These are phyloP conservation scores for Dermolepida albohirtum DNA, from an alignment of 2,888 invertebrate species.

Conservation along the genomic window DNA sequence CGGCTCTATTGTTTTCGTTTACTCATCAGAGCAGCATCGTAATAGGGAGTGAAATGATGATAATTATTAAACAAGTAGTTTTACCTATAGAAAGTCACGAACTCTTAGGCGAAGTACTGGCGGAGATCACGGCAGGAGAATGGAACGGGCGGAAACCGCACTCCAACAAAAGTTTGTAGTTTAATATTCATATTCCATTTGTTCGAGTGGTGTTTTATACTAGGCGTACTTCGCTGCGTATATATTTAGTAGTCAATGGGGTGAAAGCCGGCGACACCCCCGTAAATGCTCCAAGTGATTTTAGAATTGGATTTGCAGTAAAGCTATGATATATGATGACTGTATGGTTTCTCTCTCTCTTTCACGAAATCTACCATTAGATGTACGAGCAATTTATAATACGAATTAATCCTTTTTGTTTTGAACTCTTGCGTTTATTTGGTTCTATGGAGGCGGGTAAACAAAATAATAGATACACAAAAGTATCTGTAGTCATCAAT, in stretches of 20 bases:
- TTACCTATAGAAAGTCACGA: slow-evolving; percentile 42
- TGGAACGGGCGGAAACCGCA: slow-evolving; percentile 27
- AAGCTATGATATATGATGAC: not conserved
- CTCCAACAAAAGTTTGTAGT: slow-evolving; percentile 52
- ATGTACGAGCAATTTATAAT: too few relatives aligned
- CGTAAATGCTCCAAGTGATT: slow-evolving; percentile 31
- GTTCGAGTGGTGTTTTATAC: slow-evolving; percentile 47
- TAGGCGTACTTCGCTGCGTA: slow-evolving; percentile 24
- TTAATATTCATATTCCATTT: slow-evolving; percentile 55
- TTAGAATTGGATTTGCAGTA: slow-evolving; percentile 21
- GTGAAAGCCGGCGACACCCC: slow-evolving; percentile 12
- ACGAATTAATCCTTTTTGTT: too few relatives aligned
- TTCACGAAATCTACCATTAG: too few relatives aligned
- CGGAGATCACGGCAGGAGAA: slow-evolving; percentile 23
- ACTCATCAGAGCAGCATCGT: slow-evolving; percentile 15
- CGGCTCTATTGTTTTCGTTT: slow-evolving; percentile 29
- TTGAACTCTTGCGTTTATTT: too few relatives aligned
- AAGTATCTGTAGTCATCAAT: too few relatives aligned
- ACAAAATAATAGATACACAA: too few relatives aligned
- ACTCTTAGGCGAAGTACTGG: slow-evolving; percentile 37
- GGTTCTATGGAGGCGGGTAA: too few relatives aligned
- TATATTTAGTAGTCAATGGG: slow-evolving; percentile 29
- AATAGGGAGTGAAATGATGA: slow-evolving; percentile 24
- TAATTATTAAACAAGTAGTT: slow-evolving; percentile 42
- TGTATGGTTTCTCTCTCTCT: too few relatives aligned